Base-by-base conservation (phyloP, 2,888 invertebrate genomes). In the Acronicta alni region DNA sequence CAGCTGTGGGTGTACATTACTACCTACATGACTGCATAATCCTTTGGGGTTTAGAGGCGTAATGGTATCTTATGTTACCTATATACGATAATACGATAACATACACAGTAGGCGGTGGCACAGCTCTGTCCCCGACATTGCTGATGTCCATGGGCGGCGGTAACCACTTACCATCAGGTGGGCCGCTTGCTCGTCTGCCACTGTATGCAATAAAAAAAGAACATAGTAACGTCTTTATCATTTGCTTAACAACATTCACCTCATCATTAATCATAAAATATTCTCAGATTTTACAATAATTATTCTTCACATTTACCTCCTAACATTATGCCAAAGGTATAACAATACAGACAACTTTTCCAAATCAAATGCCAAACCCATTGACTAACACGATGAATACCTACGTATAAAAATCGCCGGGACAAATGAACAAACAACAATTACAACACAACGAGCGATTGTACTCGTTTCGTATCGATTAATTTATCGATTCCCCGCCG, bases 401-500 rank as follows among this genome's bases (percentile, higher is more conserved):
- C 44, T 66, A 46, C 55, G 44, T 66, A 46, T 35, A 73, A 71
- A 75, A 66, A 63, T 57, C 43, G n/a, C 20, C 58, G 57, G 61
- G 64, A 72, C 78, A 78, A 79, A 76, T 78, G 80, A 71, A 65
- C 76, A 71, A 71, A 68, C 74, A 78, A 80, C 81, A 80, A 81
- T 80, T 76, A 80, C 75, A 77, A 72, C 80, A 78, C 77, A 63
- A 56, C 67, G 54, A 70, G 69, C 60, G 77, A 80, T 80, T 79
- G 80, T 79, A 70, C 74, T 63, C 59, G 65, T 69, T 60, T 68
- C 82, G 51, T 46, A 65, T 85, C 89, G 88, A 91, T 92, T 91
- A 90, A 92, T 91, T 73, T 91, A 92, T 86, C 84, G 84, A 84
- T 84, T 78, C 80, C 78, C 66, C 80, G 87, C 88, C 83, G 82